Percentiles rank a stretch among this genome's conserved stretches.
These are phyloP conservation scores for Aplodontia rufa DNA, from an alignment of 2,113 vertebrate genomes.

Conservation along the genomic window DNA sequence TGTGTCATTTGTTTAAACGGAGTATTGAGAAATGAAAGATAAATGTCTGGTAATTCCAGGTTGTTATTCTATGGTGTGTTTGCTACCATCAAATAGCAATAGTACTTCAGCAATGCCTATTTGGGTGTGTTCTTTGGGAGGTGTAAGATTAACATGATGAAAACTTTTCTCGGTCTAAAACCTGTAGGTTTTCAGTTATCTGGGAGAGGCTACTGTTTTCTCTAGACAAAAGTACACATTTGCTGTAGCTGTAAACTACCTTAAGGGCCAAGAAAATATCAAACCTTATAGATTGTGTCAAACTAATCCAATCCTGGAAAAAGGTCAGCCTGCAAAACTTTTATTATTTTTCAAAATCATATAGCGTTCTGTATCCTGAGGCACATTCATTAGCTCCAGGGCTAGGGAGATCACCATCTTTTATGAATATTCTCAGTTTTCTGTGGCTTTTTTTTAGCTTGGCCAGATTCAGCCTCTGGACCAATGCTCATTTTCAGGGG, in stretches of 20 bases:
- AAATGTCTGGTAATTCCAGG: neutral
- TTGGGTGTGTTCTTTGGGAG: neutral
- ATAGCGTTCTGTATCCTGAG: constrained; percentile 25
- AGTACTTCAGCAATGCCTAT: neutral
- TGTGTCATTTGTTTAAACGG: neutral
- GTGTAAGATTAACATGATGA: neutral
- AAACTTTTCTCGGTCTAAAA: neutral
- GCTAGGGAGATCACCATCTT: neutral
- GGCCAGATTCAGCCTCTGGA: neutral
- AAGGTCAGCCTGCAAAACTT: constrained; percentile 55
- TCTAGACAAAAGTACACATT: constrained; percentile 26
- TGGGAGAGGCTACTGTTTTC: neutral
- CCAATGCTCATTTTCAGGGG: neutral
- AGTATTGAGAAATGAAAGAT: neutral
- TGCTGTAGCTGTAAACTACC: neutral
- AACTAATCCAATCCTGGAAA: constrained; percentile 54
- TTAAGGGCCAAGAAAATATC: constrained; percentile 49
- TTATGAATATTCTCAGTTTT: constrained; percentile 61
- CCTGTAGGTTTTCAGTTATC: neutral
- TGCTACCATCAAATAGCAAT: too few relatives aligned
- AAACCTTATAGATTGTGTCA: constrained; percentile 50
- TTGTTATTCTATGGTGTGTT: neutral
- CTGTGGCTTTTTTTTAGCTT: neutral
- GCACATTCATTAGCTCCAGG: neutral
- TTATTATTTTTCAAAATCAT: constrained; percentile 47